Conservation (phyloP, 2,113 vertebrate species). For the Rhinoderma darwinii region DNA sequence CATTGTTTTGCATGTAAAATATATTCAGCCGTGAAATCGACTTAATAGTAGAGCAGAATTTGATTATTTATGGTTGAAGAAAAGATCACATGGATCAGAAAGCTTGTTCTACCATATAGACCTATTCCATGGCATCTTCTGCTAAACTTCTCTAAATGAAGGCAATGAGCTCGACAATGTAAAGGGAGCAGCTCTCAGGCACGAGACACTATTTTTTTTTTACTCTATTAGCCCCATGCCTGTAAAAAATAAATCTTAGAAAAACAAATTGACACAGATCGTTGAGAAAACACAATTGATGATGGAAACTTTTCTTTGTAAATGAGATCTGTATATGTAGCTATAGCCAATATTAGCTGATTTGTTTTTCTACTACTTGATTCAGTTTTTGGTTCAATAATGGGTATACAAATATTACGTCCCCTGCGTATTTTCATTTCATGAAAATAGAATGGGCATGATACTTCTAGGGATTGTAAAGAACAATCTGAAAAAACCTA, state of each 20-base stretch:
- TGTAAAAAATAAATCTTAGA: not conserved
- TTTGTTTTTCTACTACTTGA: not conserved
- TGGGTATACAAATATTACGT: too few species aligned
- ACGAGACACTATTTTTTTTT: not conserved
- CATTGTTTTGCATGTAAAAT: not conserved
- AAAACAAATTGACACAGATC: not conserved
- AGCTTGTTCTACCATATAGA: conserved; percentile 5
- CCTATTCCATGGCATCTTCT: not conserved
- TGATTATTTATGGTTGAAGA: not conserved
- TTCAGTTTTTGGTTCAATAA: not conserved
- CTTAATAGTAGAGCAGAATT: not conserved
- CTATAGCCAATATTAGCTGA: not conserved
- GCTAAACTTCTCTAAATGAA: not conserved
- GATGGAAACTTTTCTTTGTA: not conserved
- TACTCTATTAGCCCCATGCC: not conserved
- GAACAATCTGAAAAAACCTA: too few species aligned
- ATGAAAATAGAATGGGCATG: too few species aligned
- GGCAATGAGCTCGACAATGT: conserved; percentile 3
- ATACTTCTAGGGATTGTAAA: too few species aligned
- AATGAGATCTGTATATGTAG: not conserved
- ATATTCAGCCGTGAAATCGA: not conserved
- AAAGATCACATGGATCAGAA: not conserved
- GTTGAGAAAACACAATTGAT: not conserved
- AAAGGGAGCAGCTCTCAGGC: not conserved
- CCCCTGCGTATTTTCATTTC: too few species aligned